Conservation (phyloP, 2,797 vertebrate species). For the Adelosebastes latens region DNA sequence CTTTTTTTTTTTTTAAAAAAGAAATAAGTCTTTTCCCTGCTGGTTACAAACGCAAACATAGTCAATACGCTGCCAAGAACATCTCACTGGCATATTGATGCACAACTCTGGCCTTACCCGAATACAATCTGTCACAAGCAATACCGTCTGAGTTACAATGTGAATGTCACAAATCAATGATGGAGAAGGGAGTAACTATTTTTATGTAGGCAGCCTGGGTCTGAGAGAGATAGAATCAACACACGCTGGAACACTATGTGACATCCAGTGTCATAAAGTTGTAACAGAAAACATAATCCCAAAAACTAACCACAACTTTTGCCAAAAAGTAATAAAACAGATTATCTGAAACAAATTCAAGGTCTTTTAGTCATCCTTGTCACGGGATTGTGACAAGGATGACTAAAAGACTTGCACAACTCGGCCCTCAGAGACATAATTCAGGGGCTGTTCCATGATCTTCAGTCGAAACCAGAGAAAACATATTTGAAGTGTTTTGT, state of each 20-base stretch:
- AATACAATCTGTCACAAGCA: slow-evolving; percentile 64
- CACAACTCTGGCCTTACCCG: slow-evolving; percentile 54
- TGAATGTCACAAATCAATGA: slow-evolving; percentile 38
- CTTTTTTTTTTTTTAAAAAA: background rate
- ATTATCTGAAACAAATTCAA: slow-evolving; percentile 11
- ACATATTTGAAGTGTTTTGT: background rate
- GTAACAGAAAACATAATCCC: slow-evolving; percentile 14
- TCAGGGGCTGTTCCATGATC: background rate
- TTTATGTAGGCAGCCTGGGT: background rate
- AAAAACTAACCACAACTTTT: background rate
- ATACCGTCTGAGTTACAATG: slow-evolving; percentile 51
- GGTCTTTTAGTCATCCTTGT: slow-evolving; percentile 1
- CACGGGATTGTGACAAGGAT: slow-evolving; percentile 1
- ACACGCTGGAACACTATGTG: background rate
- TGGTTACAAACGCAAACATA: slow-evolving; percentile 31
- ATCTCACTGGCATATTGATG: slow-evolving; percentile 50
- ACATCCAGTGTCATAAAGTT: slow-evolving; percentile 34
- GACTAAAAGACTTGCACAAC: background rate
- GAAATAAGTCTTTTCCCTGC: background rate
- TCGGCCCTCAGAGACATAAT: background rate
- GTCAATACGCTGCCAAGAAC: slow-evolving; percentile 24
- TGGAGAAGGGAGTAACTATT: slow-evolving; percentile 38
- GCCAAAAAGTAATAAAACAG: slow-evolving; percentile 20
- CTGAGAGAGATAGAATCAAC: slow-evolving; percentile 3
- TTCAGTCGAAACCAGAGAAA: slow-evolving; percentile 2